These are phyloP conservation scores for Lasioglossum albipes DNA, from an alignment of 1,140 invertebrate genomes.

Conservation along the genomic window DNA sequence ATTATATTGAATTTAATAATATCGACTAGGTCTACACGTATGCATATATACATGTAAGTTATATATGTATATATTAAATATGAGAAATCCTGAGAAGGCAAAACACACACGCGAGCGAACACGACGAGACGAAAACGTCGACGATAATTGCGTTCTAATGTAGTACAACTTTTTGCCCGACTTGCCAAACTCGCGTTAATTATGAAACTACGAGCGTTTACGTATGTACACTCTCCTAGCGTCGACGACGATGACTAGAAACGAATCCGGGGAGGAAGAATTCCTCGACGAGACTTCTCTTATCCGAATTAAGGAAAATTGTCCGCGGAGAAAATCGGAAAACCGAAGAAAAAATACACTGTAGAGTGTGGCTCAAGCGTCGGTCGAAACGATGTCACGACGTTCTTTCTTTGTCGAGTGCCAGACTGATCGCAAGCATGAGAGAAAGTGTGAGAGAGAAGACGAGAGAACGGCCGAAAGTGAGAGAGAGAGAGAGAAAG, in stretches of 20 bases:
- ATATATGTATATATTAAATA: neutral
- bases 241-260: neutral
- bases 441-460: slow-evolving; percentile 4
- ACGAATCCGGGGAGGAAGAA: neutral
- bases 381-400: slow-evolving; percentile 49
- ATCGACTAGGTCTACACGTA: slow-evolving; percentile 54
- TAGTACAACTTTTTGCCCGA: slow-evolving; percentile 77
- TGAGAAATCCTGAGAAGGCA: slow-evolving; percentile 5
- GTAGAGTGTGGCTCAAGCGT: slow-evolving; percentile 64
- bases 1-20: slow-evolving; percentile 63
- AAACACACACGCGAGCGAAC: slow-evolving; percentile 13
- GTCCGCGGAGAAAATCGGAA: slow-evolving; percentile 51
- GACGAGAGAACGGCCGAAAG: slow-evolving; percentile 1
- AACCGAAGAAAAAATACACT: slow-evolving; percentile 11
- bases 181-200: slow-evolving; percentile 77
- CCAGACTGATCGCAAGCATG: neutral
- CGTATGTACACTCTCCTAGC: no score
- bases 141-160: slow-evolving; percentile 42
- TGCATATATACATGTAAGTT: slow-evolving; percentile 19
- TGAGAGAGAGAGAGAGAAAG: neutral
- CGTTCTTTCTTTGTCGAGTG: slow-evolving; percentile 32
- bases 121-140: slow-evolving; percentile 28
- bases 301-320: slow-evolving; percentile 76
- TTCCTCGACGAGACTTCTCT: slow-evolving; percentile 74
- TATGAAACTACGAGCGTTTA: neutral